Conservation (phyloP, 2,797 vertebrate species). For the Telmatherina bonti region DNA sequence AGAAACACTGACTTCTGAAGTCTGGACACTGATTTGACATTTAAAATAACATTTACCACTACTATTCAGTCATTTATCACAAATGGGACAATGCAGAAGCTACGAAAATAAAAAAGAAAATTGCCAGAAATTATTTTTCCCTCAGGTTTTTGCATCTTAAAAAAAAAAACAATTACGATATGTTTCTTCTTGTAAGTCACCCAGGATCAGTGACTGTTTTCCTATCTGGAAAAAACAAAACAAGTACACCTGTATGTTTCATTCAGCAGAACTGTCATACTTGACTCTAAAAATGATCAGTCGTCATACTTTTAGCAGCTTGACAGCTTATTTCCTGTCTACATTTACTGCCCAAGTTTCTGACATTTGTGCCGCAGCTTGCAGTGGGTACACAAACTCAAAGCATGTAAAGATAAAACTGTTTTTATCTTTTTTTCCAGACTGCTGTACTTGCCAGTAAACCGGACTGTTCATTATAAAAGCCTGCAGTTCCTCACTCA, state of each 20-base stretch:
- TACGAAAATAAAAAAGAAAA: not conserved
- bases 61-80: not conserved
- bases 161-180: not conserved
- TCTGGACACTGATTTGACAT: no score
- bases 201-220: not conserved
- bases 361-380: slow-evolving; percentile 36
- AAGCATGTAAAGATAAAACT: slow-evolving; percentile 62
- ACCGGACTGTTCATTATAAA: slow-evolving; percentile 73
- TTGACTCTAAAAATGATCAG: slow-evolving; percentile 27
- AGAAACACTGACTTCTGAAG: no score
- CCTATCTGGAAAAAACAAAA: not conserved
- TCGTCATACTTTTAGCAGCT: slow-evolving; percentile 36
- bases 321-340: slow-evolving; percentile 63
- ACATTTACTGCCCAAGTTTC: slow-evolving; percentile 50
- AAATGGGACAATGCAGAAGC: not conserved
- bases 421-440: slow-evolving; percentile 47
- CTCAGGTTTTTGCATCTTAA: not conserved
- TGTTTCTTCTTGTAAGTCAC: not conserved
- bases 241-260: not conserved
- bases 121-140: not conserved
- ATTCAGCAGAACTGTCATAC: not conserved
- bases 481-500: slow-evolving; percentile 53
- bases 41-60: no score
- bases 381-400: slow-evolving; percentile 50
- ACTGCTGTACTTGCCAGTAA: slow-evolving; percentile 68